phyloP scores from a whole-genome alignment of 2,888 invertebrate genomes.

The Agrenia bidenticulata region DNA sequence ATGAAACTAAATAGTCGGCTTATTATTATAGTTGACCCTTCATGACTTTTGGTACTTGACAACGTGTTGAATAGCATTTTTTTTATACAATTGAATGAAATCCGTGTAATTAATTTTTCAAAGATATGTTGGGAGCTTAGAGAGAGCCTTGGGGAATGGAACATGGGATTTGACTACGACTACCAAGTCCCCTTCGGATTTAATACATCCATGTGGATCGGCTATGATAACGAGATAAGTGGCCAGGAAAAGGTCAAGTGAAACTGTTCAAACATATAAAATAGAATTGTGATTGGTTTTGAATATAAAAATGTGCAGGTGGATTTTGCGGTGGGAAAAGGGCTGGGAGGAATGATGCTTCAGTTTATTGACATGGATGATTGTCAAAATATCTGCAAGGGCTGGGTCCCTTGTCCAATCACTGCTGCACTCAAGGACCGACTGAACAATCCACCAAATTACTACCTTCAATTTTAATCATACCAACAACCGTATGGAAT shows the following conservation, averaged over 20 bases:
- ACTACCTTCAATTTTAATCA: no score
- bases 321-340: constrained; percentile 20
- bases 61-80: no score
- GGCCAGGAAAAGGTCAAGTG: constrained; percentile 16
- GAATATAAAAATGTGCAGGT: constrained; percentile 16
- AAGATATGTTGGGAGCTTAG: not conserved
- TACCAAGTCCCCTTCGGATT: constrained; percentile 19
- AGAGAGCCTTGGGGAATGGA: constrained; percentile 4
- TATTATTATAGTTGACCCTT: no score
- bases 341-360: constrained; percentile 26
- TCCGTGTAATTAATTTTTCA: not conserved
- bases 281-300: not conserved
- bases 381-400: constrained; percentile 21
- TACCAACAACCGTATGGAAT: no score
- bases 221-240: constrained; percentile 29
- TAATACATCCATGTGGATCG: constrained; percentile 18
- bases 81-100: no score
- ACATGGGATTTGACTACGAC: constrained; percentile 21
- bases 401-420: constrained; percentile 22
- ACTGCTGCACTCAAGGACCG: constrained; percentile 18
- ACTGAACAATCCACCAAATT: no score
- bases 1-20: no score
- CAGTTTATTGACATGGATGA: constrained; percentile 28
- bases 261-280: no score
- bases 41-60: no score